Evolutionary conservation across 2,888 invertebrate species (phyloP).

Genomic region (Tipula lateralis): DNA sequence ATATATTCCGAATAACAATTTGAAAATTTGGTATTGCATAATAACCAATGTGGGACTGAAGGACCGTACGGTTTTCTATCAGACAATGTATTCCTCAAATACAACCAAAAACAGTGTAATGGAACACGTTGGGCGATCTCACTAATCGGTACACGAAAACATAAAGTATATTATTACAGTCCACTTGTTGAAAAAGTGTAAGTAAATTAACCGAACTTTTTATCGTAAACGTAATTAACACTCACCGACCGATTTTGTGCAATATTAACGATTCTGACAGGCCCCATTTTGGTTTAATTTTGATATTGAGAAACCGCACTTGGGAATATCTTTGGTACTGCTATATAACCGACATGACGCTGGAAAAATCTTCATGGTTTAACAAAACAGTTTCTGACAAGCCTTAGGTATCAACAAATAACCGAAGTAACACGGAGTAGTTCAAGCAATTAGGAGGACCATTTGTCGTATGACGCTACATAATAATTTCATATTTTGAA

Average conservation of each 20-base stretch:
- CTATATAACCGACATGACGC: too few relatives aligned
- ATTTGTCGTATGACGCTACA: too few relatives aligned
- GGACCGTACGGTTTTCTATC: neutral
- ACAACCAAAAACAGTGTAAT: neutral
- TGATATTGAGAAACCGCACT: neutral
- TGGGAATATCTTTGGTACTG: constrained; percentile 5
- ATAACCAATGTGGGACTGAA: constrained; percentile 7
- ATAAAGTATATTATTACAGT: neutral
- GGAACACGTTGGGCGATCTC: neutral
- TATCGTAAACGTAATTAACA: neutral
- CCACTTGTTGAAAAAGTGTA: neutral
- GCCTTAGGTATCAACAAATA: too few relatives aligned
- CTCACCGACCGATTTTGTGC: neutral
- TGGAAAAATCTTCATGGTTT: too few relatives aligned
- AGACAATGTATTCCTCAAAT: too few relatives aligned
- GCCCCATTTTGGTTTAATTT: neutral
- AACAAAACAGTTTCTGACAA: too few relatives aligned
- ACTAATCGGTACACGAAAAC: neutral
- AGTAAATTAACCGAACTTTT: neutral
- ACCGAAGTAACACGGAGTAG: too few relatives aligned
- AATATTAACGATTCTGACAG: neutral
- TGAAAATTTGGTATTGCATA: neutral
- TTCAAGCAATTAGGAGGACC: too few relatives aligned
- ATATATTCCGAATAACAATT: neutral
- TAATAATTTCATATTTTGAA: too few relatives aligned